A percentile compares a stretch with the other conserved stretches of the same genome.
phyloP scores from a whole-genome alignment of 2,888 invertebrate species.

The Lepidonotus clava region DNA sequence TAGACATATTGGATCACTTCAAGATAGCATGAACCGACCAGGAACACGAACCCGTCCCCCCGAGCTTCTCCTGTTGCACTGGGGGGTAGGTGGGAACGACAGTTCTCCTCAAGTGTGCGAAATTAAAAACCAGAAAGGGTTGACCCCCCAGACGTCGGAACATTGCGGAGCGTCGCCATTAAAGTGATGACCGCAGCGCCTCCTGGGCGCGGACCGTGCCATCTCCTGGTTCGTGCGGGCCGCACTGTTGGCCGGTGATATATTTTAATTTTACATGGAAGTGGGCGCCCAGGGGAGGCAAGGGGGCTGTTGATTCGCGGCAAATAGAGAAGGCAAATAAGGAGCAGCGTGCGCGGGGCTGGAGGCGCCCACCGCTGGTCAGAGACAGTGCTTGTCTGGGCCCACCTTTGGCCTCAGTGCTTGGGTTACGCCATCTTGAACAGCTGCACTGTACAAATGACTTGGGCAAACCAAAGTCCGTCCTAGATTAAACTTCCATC shows the following conservation, averaged over 20 bases:
- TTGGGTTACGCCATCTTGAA: slow-evolving; percentile 42
- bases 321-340: not conserved
- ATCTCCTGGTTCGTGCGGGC: not conserved
- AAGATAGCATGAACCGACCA: not conserved
- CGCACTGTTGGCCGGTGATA: not conserved
- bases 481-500: slow-evolving; percentile 51
- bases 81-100: not conserved
- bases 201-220: not conserved
- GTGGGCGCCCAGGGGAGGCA: not conserved
- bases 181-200: not conserved
- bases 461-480: slow-evolving; percentile 33
- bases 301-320: not conserved
- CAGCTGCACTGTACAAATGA: slow-evolving; percentile 48
- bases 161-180: not conserved
- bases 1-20: too few relatives aligned
- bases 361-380: not conserved
- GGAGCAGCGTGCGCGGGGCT: not conserved
- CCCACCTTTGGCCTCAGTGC: slow-evolving; percentile 33
- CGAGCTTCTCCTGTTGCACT: not conserved
- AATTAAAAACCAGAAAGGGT: slow-evolving; percentile 11
- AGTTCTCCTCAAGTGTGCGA: not conserved
- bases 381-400: slow-evolving; percentile 7
- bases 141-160: not conserved
- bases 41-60: not conserved
- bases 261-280: not conserved